Evolutionary conservation across 2,797 vertebrate genomes (phyloP).

Genomic region (Monodelphis domestica): DNA sequence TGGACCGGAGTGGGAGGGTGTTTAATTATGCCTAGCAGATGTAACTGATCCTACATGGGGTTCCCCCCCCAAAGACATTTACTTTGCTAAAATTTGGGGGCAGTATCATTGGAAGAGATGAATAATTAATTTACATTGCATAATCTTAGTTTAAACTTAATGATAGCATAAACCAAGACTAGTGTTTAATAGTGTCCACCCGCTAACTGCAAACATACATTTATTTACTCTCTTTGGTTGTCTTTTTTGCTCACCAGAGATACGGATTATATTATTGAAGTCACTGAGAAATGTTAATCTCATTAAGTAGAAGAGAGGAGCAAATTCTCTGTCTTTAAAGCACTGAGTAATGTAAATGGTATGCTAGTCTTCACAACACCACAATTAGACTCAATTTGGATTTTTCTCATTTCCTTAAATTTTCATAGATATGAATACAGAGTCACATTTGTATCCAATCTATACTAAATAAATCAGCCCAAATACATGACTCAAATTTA

Average conservation of each 20-base stretch:
- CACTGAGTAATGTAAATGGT: conserved; percentile 52
- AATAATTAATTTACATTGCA: conserved; percentile 46
- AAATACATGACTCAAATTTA: conserved; percentile 57
- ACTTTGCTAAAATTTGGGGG: conserved; percentile 49
- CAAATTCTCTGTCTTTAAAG: conserved; percentile 65
- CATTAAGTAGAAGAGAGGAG: conserved; percentile 55
- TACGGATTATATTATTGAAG: conserved; percentile 28
- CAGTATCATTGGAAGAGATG: conserved; percentile 36
- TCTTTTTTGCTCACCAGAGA: conserved; percentile 9
- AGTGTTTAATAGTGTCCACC: conserved; percentile 22
- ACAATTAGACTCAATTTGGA: conserved; percentile 47
- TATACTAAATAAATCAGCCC: conserved; percentile 56
- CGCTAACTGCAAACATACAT: conserved; percentile 40
- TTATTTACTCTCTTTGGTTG: conserved; percentile 43
- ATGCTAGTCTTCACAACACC: conserved; percentile 33
- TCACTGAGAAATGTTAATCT: conserved; percentile 52
- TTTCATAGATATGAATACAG: conserved; percentile 53
- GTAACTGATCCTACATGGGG: background rate
- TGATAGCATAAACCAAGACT: conserved; percentile 39
- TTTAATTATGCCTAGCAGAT: background rate
- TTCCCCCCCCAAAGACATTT: conserved; percentile 19
- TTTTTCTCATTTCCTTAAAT: conserved; percentile 52
- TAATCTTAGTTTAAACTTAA: conserved; percentile 39
- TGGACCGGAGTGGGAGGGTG: background rate
- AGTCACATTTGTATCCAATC: conserved; percentile 47